Evolutionary conservation across 2,113 vertebrate genomes (phyloP), one percentile per base, ranked within the genome.

Genomic region (Noturus placidus): DNA sequence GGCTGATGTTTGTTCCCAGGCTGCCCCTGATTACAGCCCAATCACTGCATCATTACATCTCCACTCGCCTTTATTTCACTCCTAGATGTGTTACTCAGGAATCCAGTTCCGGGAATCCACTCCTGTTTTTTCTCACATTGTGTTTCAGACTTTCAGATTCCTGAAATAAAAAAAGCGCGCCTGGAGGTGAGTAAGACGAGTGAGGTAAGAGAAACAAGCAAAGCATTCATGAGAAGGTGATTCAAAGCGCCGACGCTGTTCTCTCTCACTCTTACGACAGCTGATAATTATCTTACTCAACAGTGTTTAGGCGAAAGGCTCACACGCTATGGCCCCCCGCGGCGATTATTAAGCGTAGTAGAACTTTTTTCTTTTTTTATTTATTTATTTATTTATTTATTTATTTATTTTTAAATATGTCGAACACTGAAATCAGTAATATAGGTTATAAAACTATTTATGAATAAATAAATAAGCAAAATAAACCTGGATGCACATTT

Each of bases 171-270:
- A 94, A 93, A 94, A 93, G 93, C 92, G 90, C 92, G 92, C 94
- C 94, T 93, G 91, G 92, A 94, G 94, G 92, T 92, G 93, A 91
- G 93, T 93, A 91, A 90, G 86, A 93, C 91, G 93, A 95, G 93
- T 94, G 93, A 92, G 90, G 92, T 94, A 90, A 92, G 92, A 92
- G 92, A 94, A 93, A 96, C 95, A 95, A 95, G 93, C 92, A 92
- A 91, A 92, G 92, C 93, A 94, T 95, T 95, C 93, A 94, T 94
- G 86, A 91, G 91, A 92, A 90, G 92, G 91, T 95, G 95, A 95
- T 93, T 95, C 93, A 94, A 94, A 92, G 92, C 91, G 92, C 92
- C 89, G 92, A 93, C 92, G 92, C 92, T 91, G 76, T 90, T 90
- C 90, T 93, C 92, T 95, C 92, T 94, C 72, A 92, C 86, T 86